phyloP scores from a whole-genome alignment of 2,797 vertebrate genomes.

The Pseudocheirus occidentalis region DNA sequence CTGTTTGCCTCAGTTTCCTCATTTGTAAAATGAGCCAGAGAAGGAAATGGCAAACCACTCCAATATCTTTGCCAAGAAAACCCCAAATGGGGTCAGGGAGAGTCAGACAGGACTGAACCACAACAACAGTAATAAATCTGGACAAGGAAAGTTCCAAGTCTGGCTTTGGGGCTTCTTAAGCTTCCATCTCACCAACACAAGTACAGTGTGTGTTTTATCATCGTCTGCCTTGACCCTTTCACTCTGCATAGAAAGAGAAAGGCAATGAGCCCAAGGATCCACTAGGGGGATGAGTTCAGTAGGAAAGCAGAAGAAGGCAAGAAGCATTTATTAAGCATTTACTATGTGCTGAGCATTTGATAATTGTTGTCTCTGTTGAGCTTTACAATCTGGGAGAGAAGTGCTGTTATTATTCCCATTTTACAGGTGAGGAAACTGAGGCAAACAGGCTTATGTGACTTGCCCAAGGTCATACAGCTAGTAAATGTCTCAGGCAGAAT shows the following conservation, averaged over 20 bases:
- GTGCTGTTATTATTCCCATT: not conserved
- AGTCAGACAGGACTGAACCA: not conserved
- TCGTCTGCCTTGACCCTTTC: not conserved
- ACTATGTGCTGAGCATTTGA: not conserved
- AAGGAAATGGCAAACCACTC: not conserved
- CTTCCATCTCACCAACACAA: not conserved
- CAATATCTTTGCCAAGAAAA: not conserved
- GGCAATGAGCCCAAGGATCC: not conserved
- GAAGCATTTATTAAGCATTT: too few species aligned
- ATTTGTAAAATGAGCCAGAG: not conserved
- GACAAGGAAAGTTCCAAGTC: not conserved
- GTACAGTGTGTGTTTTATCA: not conserved
- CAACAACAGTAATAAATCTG: not conserved
- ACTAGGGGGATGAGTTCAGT: not conserved
- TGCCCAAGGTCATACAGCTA: not conserved
- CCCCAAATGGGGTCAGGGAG: not conserved
- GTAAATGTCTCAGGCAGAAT: not conserved
- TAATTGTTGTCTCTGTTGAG: not conserved
- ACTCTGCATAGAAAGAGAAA: not conserved
- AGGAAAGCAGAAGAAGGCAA: not conserved
- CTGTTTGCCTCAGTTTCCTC: not conserved
- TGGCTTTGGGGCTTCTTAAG: not conserved
- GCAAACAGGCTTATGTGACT: too few species aligned
- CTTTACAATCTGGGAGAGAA: not conserved
- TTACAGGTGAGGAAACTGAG: not conserved